Evolutionary conservation across 92 coral and sea anemone genomes (phyloP).

Genomic region (Chrysogorgia sp.): DNA sequence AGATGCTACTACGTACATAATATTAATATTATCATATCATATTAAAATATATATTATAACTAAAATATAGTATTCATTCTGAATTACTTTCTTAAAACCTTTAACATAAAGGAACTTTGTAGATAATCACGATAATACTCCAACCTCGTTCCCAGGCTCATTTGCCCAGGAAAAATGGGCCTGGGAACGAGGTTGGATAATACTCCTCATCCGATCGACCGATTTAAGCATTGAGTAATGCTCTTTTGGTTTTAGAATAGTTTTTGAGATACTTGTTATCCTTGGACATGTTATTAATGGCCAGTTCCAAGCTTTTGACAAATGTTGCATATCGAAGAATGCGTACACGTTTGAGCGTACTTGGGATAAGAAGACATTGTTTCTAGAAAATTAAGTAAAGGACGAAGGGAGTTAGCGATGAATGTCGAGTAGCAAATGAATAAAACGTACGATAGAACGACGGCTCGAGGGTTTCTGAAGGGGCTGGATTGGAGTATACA

Average conservation of each 20-base stretch:
- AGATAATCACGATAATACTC: background rate
- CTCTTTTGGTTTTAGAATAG: background rate
- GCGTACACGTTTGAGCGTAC: background rate
- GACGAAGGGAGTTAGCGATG: background rate
- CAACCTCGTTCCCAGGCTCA: too few relatives aligned
- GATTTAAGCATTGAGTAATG: background rate
- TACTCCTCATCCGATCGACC: background rate
- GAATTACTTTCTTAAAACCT: constrained; percentile 18
- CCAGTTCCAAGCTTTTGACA: background rate
- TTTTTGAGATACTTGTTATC: background rate
- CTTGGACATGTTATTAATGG: background rate
- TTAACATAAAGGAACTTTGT: constrained; percentile 15
- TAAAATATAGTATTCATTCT: background rate
- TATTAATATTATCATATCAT: background rate
- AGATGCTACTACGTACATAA: background rate
- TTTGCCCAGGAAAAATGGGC: background rate
- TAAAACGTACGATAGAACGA: background rate
- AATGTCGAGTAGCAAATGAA: background rate
- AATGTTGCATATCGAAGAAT: background rate
- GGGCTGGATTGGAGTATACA: background rate
- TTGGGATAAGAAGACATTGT: background rate
- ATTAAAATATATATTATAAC: background rate
- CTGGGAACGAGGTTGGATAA: too few relatives aligned
- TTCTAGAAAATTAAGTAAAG: background rate
- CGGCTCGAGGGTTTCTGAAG: background rate